Evolutionary conservation across 1,140 invertebrate genomes (phyloP), one percentile per base, ranked within the genome.

Genomic region (Eciton burchellii): DNA sequence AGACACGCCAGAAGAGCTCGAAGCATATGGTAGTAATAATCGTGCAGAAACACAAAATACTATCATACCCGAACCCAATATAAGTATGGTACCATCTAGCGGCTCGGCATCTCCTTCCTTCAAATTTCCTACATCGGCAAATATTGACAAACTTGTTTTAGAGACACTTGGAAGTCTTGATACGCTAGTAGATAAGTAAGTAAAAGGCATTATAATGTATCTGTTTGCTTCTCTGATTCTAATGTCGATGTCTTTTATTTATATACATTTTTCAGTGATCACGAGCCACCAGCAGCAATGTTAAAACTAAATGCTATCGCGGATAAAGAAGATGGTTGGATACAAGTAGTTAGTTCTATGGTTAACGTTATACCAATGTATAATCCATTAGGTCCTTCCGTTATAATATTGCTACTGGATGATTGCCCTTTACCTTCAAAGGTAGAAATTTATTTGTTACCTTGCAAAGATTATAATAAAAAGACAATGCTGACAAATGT

Each of bases 401-500:
- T 98, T 60, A 98, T 99, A 85, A 97, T 97, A 4, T 94, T 99
- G 65, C 93, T 99, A 16, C 93, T 99, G 45, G 98, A 99, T 93
- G 98, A 99, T 91, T 98, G 97, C 91, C 98, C 98, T 47, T 93
- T 99, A 84, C 98, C 98, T 59, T 97, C 97, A 43, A 98, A 97
- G 95, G 97, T 94, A 77, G 5, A 8, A 65, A 82, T 70, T 84
- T 74, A 83, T 19, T 65, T 26, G 12, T 26, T 43, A 11, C 9
- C 60, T 49, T 21, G 11, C 21, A 35, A 6, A 26, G 26, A 43
- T 47, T 0, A 16, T 24, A 63, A 5, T 41, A n/a, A 60, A 41
- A 35, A 16, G 12, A 1, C 1, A 73, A 16, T 60, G 3, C 35
- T 2, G 41, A 56, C 81, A 56, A 70, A 47, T 49, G 45, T 84